A percentile compares a stretch with the other conserved stretches of the same genome.
phyloP scores from a whole-genome alignment of 2,113 vertebrate genomes.

The Microcebus tavaratra region DNA sequence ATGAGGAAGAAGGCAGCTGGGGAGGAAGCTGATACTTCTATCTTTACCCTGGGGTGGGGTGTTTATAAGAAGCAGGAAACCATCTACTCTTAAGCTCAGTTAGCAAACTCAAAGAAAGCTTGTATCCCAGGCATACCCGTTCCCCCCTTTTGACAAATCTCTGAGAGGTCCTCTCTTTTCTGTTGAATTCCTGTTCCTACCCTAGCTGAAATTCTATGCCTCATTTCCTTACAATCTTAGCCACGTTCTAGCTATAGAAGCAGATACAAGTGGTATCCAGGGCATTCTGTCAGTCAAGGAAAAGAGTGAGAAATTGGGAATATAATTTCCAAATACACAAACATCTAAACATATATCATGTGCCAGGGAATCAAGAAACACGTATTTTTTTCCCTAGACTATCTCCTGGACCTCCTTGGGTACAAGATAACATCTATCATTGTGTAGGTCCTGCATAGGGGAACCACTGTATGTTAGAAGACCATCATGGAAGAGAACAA shows the following conservation, averaged over 20 bases:
- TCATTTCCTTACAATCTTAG: background rate
- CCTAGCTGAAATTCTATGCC: background rate
- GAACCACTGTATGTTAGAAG: background rate
- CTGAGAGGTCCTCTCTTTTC: background rate
- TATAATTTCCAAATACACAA: background rate
- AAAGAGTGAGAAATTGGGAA: background rate
- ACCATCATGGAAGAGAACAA: background rate
- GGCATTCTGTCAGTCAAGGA: background rate
- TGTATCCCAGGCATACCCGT: background rate
- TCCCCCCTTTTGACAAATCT: background rate
- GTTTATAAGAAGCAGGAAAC: background rate
- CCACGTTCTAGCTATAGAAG: background rate
- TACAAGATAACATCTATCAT: background rate
- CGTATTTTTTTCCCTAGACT: background rate
- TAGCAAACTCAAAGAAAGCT: background rate
- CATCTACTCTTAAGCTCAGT: background rate
- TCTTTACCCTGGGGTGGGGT: background rate
- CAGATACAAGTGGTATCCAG: background rate
- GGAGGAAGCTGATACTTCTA: background rate
- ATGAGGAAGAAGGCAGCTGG: background rate
- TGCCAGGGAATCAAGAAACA: background rate
- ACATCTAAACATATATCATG: background rate
- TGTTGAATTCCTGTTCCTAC: background rate
- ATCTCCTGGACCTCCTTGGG: background rate
- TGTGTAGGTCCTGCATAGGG: background rate